Evolutionary conservation across 1,140 invertebrate species (phyloP).

Genomic region (Lasioglossum baleicum): DNA sequence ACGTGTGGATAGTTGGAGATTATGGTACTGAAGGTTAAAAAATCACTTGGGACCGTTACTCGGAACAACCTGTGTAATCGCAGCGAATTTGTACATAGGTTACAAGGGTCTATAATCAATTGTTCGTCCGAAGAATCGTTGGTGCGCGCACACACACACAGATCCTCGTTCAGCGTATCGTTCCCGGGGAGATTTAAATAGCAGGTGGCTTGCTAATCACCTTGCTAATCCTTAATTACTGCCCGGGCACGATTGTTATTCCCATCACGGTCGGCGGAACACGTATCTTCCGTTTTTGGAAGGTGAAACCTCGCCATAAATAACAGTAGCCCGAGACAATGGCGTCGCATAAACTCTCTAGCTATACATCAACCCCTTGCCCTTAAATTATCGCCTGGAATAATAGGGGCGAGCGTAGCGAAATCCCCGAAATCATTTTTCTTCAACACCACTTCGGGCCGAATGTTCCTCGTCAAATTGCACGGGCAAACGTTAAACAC

Average conservation of each 20-base stretch:
- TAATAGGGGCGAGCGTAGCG: conserved; percentile 43
- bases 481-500: conserved; percentile 18
- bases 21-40: too few species aligned
- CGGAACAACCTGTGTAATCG: too few species aligned
- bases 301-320: conserved; percentile 56
- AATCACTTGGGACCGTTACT: too few species aligned
- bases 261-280: conserved; percentile 36
- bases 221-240: conserved; percentile 66
- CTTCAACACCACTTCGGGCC: conserved; percentile 13
- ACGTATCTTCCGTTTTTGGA: conserved; percentile 58
- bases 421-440: conserved; percentile 49
- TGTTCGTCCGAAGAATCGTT: conserved; percentile 29
- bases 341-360: conserved; percentile 49
- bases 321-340: conserved; percentile 57
- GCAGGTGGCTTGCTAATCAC: conserved; percentile 56
- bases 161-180: conserved; percentile 32
- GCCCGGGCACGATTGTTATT: conserved; percentile 53
- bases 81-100: not conserved
- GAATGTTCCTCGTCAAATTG: conserved; percentile 12
- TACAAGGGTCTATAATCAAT: conserved; percentile 32
- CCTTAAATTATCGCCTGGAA: conserved; percentile 61
- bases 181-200: conserved; percentile 60
- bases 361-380: conserved; percentile 45
- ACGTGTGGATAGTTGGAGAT: too few species aligned
- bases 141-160: not conserved